Percentiles rank a stretch among this genome's conserved stretches.
Evolutionary conservation across 2,888 invertebrate genomes (phyloP).

Genomic region (Chaetogeoica ovagalla): DNA sequence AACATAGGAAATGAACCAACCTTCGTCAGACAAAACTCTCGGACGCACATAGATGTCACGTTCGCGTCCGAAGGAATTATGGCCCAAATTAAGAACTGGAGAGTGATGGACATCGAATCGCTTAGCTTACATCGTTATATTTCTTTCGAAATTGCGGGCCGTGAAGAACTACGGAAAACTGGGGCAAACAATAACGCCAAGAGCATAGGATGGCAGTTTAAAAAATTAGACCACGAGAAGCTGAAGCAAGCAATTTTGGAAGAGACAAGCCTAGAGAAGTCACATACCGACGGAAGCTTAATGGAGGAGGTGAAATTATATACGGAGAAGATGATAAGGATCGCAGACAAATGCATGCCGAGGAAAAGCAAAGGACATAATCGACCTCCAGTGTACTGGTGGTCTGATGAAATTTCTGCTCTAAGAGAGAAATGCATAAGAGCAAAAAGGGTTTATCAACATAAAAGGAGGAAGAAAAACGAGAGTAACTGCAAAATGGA

Average conservation of each 20-base stretch:
- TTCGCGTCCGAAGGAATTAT: neutral
- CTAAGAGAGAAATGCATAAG: conserved; percentile 53
- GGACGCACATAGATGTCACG: neutral
- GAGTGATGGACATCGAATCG: neutral
- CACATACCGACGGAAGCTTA: too few relatives aligned
- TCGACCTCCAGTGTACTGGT: conserved; percentile 55
- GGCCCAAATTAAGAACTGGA: too few relatives aligned
- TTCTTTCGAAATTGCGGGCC: too few relatives aligned
- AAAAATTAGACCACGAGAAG: too few relatives aligned
- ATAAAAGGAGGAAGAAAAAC: neutral
- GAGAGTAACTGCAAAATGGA: neutral
- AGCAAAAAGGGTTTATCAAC: conserved; percentile 8
- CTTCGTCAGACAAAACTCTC: neutral
- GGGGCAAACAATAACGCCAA: too few relatives aligned
- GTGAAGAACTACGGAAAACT: too few relatives aligned
- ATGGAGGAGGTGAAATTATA: too few relatives aligned
- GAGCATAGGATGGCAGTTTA: too few relatives aligned
- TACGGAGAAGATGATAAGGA: too few relatives aligned
- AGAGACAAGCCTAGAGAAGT: too few relatives aligned
- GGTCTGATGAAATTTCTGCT: conserved; percentile 56
- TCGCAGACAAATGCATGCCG: conserved; percentile 53
- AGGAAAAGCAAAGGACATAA: conserved; percentile 31
- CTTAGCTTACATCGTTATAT: too few relatives aligned
- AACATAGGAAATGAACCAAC: neutral
- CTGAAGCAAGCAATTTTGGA: too few relatives aligned